These are phyloP conservation scores for Vombatus ursinus DNA, from an alignment of 2,113 vertebrate species.

Conservation along the genomic window DNA sequence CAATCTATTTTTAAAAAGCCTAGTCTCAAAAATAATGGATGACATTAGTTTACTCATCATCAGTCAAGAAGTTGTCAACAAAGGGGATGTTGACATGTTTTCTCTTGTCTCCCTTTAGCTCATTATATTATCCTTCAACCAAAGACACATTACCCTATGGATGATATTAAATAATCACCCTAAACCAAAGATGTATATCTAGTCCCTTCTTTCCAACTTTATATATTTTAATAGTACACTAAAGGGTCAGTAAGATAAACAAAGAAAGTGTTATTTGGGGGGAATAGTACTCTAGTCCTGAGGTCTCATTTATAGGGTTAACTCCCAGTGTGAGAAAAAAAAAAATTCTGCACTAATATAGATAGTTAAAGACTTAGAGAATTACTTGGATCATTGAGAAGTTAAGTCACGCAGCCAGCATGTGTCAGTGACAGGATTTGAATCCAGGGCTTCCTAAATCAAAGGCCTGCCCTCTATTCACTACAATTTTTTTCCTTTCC, in stretches of 20 bases:
- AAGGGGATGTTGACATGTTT: neutral
- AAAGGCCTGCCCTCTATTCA: neutral
- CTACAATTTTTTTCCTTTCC: neutral
- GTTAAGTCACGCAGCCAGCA: neutral
- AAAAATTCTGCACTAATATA: neutral
- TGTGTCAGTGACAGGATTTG: neutral
- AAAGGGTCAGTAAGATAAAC: neutral
- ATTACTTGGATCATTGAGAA: neutral
- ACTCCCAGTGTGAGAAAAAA: neutral
- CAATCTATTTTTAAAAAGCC: neutral
- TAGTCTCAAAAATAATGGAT: neutral
- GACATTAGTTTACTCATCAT: neutral
- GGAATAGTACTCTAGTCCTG: neutral
- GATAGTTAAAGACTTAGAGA: neutral
- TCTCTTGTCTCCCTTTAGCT: neutral
- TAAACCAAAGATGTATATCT: neutral
- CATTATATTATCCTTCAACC: neutral
- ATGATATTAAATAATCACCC: neutral
- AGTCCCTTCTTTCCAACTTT: neutral
- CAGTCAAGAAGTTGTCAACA: neutral
- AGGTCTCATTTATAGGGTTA: neutral
- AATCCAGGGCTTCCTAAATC: neutral
- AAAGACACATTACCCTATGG: neutral
- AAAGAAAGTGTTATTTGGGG: neutral
- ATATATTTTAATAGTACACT: neutral